These are phyloP conservation scores for Motacilla tschutschensis DNA, from an alignment of 2,113 vertebrate genomes.

Conservation along the genomic window DNA sequence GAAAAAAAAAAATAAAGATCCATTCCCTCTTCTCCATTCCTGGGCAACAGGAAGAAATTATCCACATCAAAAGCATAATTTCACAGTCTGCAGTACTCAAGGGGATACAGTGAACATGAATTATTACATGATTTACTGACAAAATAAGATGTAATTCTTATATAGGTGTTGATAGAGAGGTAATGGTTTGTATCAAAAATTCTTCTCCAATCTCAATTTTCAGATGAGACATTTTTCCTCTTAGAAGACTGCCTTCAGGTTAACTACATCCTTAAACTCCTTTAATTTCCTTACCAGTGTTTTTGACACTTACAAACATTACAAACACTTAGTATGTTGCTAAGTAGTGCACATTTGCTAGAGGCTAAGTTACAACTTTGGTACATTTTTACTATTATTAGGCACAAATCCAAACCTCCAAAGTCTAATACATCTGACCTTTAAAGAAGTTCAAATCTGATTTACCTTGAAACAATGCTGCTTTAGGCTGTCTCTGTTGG, in stretches of 20 bases:
- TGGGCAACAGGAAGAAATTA: background rate
- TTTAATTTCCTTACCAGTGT: background rate
- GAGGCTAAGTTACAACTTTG: background rate
- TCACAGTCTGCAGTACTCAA: background rate
- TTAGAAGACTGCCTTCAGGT: background rate
- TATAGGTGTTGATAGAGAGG: background rate
- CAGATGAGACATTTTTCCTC: background rate
- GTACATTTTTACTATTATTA: background rate
- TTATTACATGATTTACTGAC: background rate
- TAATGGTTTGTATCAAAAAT: background rate
- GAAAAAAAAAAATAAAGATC: background rate
- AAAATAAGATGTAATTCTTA: background rate
- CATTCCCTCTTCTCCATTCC: rapidly evolving
- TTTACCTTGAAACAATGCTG: background rate
- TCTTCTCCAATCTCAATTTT: background rate
- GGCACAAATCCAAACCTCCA: background rate
- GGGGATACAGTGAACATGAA: background rate
- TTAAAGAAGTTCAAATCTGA: conserved; percentile 1
- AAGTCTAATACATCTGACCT: background rate
- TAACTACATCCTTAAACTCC: background rate
- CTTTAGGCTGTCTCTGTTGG: background rate
- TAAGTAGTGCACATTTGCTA: background rate
- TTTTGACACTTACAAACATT: background rate
- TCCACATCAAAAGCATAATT: background rate
- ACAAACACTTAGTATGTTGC: background rate